Evolutionary conservation across 1,140 invertebrate species (phyloP), one percentile per base, ranked within the genome.

Genomic region (Ooceraea biroi): DNA sequence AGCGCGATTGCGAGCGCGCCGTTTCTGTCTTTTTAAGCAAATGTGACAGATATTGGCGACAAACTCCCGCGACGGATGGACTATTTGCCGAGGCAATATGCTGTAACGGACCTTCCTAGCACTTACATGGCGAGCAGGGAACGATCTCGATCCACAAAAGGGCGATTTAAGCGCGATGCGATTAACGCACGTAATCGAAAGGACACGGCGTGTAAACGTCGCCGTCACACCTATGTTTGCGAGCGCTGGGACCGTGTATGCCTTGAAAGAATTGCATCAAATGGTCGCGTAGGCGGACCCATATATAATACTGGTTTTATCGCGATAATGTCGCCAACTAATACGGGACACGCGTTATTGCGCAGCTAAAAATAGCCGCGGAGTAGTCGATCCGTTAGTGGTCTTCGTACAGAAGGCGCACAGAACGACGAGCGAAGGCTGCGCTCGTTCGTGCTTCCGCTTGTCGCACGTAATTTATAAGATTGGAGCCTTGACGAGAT

Each of bases 211-310:
- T 46, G 22, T 80, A 80, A 69, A 57, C 60, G 30, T 17, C 14
- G 50, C 22, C 14, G 50, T 78, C 63, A 78, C 50, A 36, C 50
- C 36, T 69, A 78, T 69, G n/a, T 78, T 69, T 69, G 74, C 65
- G 36, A 57, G 12, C 0, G 14, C 12, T 1, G 12, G 11, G 36
- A 46, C 36, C 68, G 55, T 48, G 36, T 57, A 57, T 57, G 55
- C 57, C 76, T 80, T 25, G 25, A 69, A 78, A 57, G 48, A 65
- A 69, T 80, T 50, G 50, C 50, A 55, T 69, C 30, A 44, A 80
- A 66, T 27, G 57, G 11, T 10, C 44, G 50, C 17, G 52, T 57
- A 55, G 63, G 36, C 48, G 57, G 25, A 19, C 41, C 61, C 58
- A n/a, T 14, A 30, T 22, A 41, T 46, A 78, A 36, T 55, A 69